These are phyloP conservation scores for Drosophila austrosaltans DNA, from an alignment of 2,888 invertebrate species.

Conservation along the genomic window DNA sequence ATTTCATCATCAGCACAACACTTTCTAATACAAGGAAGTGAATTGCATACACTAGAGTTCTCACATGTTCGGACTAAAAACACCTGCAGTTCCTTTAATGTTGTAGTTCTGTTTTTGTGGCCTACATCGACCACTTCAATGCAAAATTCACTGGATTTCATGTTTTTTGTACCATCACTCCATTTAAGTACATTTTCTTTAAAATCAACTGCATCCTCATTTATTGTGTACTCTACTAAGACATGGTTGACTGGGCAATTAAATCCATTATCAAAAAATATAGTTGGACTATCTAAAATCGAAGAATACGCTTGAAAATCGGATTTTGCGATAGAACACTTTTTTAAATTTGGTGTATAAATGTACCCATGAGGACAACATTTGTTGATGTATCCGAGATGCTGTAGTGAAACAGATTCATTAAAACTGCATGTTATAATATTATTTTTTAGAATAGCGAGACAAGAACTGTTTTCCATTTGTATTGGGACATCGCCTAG, in stretches of 20 bases:
- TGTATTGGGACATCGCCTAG: slow-evolving; percentile 19
- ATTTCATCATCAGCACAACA: slow-evolving; percentile 81
- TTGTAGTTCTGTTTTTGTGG: not conserved
- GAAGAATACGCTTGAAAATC: slow-evolving; percentile 63
- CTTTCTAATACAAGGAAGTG: slow-evolving; percentile 79
- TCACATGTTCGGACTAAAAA: slow-evolving; percentile 74
- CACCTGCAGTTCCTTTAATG: slow-evolving; percentile 29
- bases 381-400: slow-evolving; percentile 74
- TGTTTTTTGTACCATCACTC: slow-evolving; percentile 47
- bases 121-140: slow-evolving; percentile 73
- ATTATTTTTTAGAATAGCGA: slow-evolving; percentile 56
- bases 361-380: slow-evolving; percentile 79
- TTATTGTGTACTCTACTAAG: slow-evolving; percentile 77
- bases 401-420: slow-evolving; percentile 44
- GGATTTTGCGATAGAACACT: slow-evolving; percentile 59
- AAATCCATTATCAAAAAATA: slow-evolving; percentile 73
- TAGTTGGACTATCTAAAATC: slow-evolving; percentile 65
- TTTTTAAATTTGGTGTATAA: slow-evolving; percentile 62
- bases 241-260: slow-evolving; percentile 70
- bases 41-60: slow-evolving; percentile 47
- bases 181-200: slow-evolving; percentile 58
- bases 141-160: slow-evolving; percentile 72
- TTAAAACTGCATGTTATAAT: slow-evolving; percentile 53
- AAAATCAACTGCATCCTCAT: slow-evolving; percentile 63
- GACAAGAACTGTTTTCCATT: slow-evolving; percentile 51